phyloP scores from a whole-genome alignment of 2,113 vertebrate genomes.

The Chauna torquata region DNA sequence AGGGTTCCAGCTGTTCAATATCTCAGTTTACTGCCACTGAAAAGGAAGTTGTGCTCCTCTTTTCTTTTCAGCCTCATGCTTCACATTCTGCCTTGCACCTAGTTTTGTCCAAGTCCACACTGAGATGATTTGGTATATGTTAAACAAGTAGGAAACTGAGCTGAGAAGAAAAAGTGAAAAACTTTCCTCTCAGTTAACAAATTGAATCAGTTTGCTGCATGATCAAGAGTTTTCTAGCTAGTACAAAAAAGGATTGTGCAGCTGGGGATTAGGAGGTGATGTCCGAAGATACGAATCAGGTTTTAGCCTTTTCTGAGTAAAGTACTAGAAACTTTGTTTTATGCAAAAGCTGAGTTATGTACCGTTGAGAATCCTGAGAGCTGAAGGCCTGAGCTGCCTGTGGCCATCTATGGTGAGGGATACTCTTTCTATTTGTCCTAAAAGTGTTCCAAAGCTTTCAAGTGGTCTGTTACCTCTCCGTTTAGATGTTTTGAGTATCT shows the following conservation, averaged over 20 bases:
- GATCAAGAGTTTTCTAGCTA: not conserved
- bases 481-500: not conserved
- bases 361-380: not conserved
- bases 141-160: not conserved
- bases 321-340: not conserved
- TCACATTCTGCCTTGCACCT: not conserved
- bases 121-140: not conserved
- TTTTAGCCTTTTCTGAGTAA: not conserved
- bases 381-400: not conserved
- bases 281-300: not conserved
- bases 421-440: not conserved
- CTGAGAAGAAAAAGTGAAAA: not conserved
- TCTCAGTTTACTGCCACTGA: not conserved
- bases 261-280: not conserved
- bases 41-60: not conserved
- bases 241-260: not conserved
- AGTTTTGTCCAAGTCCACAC: not conserved
- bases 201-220: not conserved
- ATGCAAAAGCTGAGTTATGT: not conserved
- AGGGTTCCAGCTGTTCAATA: not conserved
- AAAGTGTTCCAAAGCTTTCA: not conserved
- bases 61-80: not conserved
- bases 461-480: not conserved
- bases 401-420: not conserved
- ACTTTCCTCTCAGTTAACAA: not conserved